A percentile compares a stretch with the other conserved stretches of the same genome.
phyloP scores from a whole-genome alignment of 53 echinoderm and acorn worm genomes.

The Holothuria scabra region DNA sequence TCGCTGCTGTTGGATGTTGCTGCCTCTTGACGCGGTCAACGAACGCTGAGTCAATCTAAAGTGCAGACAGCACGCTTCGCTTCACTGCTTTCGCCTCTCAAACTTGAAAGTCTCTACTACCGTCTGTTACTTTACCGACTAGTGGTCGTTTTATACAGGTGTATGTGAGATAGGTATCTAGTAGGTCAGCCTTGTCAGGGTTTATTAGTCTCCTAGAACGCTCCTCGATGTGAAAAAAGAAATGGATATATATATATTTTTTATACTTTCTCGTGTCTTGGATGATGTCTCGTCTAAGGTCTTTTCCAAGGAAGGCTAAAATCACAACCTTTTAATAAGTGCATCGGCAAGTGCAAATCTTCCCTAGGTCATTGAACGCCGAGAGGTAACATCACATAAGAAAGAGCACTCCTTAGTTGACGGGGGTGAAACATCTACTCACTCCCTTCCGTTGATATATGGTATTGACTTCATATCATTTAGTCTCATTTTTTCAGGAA shows the following conservation, averaged over 20 bases:
- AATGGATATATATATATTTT: no score
- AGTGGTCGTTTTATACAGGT: neutral
- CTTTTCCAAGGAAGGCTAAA: no score
- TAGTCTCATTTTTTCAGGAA: slow-evolving; percentile 19
- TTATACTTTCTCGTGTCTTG: no score
- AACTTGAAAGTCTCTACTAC: neutral
- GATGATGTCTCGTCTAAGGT: no score
- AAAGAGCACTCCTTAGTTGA: no score
- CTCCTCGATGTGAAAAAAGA: no score
- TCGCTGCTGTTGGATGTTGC: slow-evolving; percentile 15
- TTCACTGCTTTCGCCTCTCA: neutral
- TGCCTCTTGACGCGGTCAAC: slow-evolving; percentile 27
- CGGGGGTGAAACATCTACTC: no score
- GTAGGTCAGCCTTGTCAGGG: slow-evolving; percentile 7
- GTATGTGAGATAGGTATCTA: neutral
- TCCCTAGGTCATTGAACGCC: no score
- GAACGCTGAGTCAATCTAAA: slow-evolving; percentile 29
- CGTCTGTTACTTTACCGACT: slow-evolving; percentile 5
- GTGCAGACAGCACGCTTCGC: slow-evolving; percentile 23
- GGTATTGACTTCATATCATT: slow-evolving; percentile 13
- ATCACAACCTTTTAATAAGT: no score
- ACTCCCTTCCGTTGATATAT: slow-evolving; percentile 4
- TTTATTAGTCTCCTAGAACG: no score
- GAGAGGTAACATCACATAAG: no score
- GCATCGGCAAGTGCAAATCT: no score